These are phyloP conservation scores for Mustela lutreola DNA, from an alignment of 2,113 vertebrate species.

Conservation along the genomic window DNA sequence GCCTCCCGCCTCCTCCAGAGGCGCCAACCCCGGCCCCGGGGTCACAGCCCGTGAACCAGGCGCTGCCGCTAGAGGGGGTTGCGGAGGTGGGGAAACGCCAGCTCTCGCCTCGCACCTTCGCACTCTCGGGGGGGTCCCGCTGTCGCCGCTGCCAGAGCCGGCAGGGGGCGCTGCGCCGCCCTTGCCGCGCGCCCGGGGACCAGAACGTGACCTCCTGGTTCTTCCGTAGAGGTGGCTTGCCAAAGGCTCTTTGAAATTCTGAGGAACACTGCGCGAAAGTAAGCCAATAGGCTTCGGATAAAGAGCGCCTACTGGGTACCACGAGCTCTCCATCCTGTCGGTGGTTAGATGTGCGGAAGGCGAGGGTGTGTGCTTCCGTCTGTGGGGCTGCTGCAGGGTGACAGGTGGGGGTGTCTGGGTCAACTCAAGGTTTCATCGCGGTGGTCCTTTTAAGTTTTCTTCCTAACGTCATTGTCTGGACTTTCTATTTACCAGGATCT, in stretches of 20 bases:
- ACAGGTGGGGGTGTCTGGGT: background rate
- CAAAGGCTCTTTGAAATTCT: background rate
- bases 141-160: background rate
- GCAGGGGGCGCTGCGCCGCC: background rate
- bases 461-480: background rate
- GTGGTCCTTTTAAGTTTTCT: too few relatives aligned
- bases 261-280: too few relatives aligned
- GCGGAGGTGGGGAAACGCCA: background rate
- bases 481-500: background rate
- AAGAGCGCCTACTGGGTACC: background rate
- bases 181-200: background rate
- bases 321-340: background rate
- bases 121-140: too few relatives aligned
- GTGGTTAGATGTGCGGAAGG: too few relatives aligned
- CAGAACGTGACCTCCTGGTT: background rate
- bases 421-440: background rate
- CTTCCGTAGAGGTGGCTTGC: background rate
- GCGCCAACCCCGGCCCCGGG: too few relatives aligned
- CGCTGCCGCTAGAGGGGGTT: background rate
- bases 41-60: background rate
- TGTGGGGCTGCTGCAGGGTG: background rate
- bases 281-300: background rate
- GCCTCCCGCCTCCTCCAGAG: background rate
- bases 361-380: background rate
- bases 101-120: accelerated